These are phyloP conservation scores for Listronotus bonariensis DNA, from an alignment of 1,140 invertebrate genomes.

Conservation along the genomic window DNA sequence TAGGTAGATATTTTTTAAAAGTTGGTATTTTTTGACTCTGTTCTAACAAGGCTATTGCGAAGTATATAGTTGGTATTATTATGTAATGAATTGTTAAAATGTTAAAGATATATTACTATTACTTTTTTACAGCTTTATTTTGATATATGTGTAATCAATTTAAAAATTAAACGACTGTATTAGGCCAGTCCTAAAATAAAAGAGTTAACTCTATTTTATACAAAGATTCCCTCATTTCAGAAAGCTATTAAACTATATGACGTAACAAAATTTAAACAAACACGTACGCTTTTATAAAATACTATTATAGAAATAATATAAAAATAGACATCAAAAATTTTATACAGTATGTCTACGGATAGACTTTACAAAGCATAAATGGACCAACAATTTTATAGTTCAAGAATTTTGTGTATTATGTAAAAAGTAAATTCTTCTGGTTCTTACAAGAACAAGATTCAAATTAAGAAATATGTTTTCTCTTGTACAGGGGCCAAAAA, in stretches of 20 bases:
- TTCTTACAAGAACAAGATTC: too few relatives aligned
- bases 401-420: too few relatives aligned
- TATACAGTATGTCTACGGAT: too few relatives aligned
- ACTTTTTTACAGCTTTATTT: constrained; percentile 39
- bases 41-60: constrained; percentile 52
- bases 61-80: constrained; percentile 50
- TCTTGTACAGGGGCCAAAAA: too few relatives aligned
- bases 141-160: constrained; percentile 29
- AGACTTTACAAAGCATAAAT: too few relatives aligned
- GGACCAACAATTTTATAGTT: too few relatives aligned
- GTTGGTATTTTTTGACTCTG: constrained; percentile 49
- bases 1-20: constrained; percentile 6
- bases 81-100: constrained; percentile 47
- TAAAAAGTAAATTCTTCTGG: too few relatives aligned
- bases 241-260: neutral
- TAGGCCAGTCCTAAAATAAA: constrained; percentile 17
- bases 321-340: neutral
- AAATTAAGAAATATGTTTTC: too few relatives aligned
- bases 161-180: constrained; percentile 18
- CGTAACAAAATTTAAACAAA: constrained; percentile 5
- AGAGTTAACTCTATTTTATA: constrained; percentile 30
- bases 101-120: constrained; percentile 48
- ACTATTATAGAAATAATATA: constrained; percentile 16
- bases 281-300: constrained; percentile 15
- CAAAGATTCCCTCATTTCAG: constrained; percentile 9